Percentiles rank a stretch among this genome's conserved stretches.
Evolutionary conservation across 2,888 invertebrate species (phyloP).

Genomic region (Diabrotica balteata): DNA sequence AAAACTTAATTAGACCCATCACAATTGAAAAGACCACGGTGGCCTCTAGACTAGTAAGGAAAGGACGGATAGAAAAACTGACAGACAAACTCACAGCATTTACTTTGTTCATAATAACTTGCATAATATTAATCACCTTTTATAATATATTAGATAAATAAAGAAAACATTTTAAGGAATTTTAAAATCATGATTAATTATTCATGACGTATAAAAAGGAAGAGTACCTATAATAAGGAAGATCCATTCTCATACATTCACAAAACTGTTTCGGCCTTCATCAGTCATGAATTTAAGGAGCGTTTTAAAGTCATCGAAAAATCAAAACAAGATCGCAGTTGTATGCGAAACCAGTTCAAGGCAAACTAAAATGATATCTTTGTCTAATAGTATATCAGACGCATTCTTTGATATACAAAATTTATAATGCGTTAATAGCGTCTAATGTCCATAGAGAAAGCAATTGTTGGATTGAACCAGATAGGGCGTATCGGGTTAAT

Average conservation of each 20-base stretch:
- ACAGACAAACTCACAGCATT: too few relatives aligned
- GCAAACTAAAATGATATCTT: conserved; percentile 16
- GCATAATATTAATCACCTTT: too few relatives aligned
- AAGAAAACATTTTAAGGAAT: too few relatives aligned
- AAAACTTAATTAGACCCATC: too few relatives aligned
- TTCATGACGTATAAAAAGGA: not conserved
- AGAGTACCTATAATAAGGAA: not conserved
- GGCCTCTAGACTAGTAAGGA: too few relatives aligned
- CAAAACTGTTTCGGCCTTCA: conserved; percentile 12
- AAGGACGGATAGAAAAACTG: too few relatives aligned
- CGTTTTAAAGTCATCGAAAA: conserved; percentile 15
- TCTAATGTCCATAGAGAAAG: too few relatives aligned
- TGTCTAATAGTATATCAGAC: conserved; percentile 6
- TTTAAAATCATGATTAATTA: not conserved
- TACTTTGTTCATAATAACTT: too few relatives aligned
- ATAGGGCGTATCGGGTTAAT: too few relatives aligned
- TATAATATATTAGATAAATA: too few relatives aligned
- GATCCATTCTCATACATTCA: not conserved
- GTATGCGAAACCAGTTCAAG: conserved; percentile 17
- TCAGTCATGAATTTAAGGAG: conserved; percentile 15
- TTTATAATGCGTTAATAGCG: not conserved
- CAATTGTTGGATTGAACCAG: too few relatives aligned
- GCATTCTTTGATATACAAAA: conserved; percentile 8
- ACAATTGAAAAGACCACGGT: too few relatives aligned
- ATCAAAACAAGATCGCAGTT: conserved; percentile 15